A percentile compares a stretch with the other conserved stretches of the same genome.
phyloP scores from a whole-genome alignment of 2,888 invertebrate species.

The Oscheius sp. region DNA sequence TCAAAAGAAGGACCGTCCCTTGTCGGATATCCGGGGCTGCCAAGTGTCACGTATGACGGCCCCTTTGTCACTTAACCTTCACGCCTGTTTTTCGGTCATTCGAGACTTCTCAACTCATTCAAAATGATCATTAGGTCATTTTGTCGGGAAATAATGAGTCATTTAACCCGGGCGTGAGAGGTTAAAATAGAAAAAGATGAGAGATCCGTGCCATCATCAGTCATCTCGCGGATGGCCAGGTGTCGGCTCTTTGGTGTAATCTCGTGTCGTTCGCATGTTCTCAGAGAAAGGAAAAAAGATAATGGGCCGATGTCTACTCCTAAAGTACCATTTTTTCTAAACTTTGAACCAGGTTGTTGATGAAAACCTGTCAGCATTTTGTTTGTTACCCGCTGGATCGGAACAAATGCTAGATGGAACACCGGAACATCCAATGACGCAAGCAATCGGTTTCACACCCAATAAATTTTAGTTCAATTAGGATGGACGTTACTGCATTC shows the following conservation, averaged over 20 bases:
- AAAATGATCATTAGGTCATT: neutral
- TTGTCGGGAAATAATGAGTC: neutral
- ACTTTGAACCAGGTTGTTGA: no score
- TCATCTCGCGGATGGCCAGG: constrained; percentile 23
- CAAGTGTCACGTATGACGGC: constrained; percentile 16
- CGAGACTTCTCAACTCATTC: neutral
- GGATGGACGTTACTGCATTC: no score
- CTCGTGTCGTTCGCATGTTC: constrained; percentile 30
- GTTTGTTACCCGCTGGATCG: no score
- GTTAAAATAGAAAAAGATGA: neutral
- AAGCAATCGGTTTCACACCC: no score
- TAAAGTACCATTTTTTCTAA: no score
- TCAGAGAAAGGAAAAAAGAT: constrained; percentile 8
- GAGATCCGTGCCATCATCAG: constrained; percentile 7
- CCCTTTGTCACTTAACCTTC: constrained; percentile 11
- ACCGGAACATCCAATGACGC: no score
- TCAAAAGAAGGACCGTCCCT: no score
- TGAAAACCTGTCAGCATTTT: no score
- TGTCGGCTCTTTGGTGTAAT: constrained; percentile 23
- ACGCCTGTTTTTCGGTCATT: constrained; percentile 6
- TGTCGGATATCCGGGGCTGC: constrained; percentile 12
- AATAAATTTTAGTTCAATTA: no score
- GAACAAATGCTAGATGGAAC: no score
- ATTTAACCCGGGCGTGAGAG: neutral
- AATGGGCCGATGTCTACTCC: no score